A percentile compares a stretch with the other conserved stretches of the same genome.
Conservation (phyloP, 2,113 vertebrate genomes). For the Hydropotes inermis region DNA sequence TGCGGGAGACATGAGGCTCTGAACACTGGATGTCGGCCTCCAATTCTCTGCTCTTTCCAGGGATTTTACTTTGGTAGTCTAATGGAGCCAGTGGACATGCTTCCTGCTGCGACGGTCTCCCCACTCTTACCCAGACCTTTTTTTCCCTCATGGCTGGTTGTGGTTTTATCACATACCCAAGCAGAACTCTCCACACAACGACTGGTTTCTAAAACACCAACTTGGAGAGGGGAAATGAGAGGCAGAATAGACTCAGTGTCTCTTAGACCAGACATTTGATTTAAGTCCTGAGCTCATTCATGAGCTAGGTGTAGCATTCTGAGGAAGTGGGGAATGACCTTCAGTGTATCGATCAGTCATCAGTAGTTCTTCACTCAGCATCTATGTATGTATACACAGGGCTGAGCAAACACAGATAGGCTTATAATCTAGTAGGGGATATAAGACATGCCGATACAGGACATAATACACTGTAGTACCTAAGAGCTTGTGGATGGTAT, state of each 20-base stretch:
- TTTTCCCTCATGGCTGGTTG: background rate
- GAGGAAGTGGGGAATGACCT: background rate
- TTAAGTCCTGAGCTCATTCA: background rate
- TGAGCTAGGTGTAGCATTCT: background rate
- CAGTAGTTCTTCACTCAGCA: background rate
- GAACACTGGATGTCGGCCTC: background rate
- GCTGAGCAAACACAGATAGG: background rate
- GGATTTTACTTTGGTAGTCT: background rate
- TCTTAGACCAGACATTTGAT: background rate
- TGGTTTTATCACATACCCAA: background rate
- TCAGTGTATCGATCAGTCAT: background rate
- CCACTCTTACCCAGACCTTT: background rate
- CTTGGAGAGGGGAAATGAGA: background rate
- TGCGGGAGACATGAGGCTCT: background rate
- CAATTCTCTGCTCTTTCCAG: background rate
- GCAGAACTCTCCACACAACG: background rate
- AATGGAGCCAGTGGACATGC: background rate
- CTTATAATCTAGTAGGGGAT: background rate
- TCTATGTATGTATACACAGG: background rate
- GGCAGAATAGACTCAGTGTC: background rate
- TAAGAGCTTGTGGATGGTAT: background rate
- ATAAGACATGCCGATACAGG: background rate
- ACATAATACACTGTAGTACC: background rate
- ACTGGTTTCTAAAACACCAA: background rate
- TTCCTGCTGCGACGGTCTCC: background rate